Base-by-base conservation (phyloP, 1,140 invertebrate genomes). In the Zaprionus ornatus region DNA sequence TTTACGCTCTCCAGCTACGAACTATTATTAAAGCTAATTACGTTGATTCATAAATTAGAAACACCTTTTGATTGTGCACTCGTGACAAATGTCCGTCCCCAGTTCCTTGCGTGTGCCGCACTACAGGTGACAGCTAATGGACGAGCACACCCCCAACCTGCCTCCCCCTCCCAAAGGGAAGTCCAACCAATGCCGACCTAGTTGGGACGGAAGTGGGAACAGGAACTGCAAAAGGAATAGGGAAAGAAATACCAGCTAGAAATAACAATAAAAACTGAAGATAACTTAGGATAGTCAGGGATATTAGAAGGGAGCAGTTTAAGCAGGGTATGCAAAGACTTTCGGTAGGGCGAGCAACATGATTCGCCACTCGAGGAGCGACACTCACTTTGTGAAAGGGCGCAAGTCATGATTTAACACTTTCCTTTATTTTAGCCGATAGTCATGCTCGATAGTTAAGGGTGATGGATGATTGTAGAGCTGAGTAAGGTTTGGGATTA, bases 31-130 rank as follows among this genome's bases (percentile, higher is more conserved):
- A 80, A 78, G 73, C 80, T 88, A 88, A 87, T 87, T 87, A 86
- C 61, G 80, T 83, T 73, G 84, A 88, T 87, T 87, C 84, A 88
- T 87, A 87, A 88, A 83, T 88, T 88, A 88, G 84, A 61, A 78
- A 78, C 84, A 87, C 80, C 84, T 88, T 77, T 79, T 88, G 83
- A 87, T 83, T 87, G 84, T 77, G 62, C 69, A 64, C 69, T 76
- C 77, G 80, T 83, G 83, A 83, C 81, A 78, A 77, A 82, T 74
- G 74, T 67, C 37, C 37, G 48, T 35, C 29, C 48, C 42, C 10
- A 48, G 42, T 27, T 12, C 29, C 19, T 64, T 69, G 65, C 78
- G 78, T 80, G 77, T 17, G 29, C 23, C 63, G 29, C 23, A 29
- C 42, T 10, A 57, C 17, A 65, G 17, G 48, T 21, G 7, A 67